Conservation (phyloP, 2,113 vertebrate genomes). For the Tachysurus vachellii region DNA sequence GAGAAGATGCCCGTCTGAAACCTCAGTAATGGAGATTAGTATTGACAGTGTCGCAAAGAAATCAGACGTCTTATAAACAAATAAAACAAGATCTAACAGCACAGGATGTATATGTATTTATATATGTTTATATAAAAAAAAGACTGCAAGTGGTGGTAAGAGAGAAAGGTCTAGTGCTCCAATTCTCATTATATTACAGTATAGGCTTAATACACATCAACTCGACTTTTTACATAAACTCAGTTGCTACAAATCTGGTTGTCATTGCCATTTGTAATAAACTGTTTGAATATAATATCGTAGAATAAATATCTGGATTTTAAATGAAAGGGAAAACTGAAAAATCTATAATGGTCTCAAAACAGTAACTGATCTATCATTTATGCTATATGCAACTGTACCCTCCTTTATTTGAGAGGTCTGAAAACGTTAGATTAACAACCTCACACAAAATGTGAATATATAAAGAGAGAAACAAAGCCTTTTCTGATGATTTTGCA, state of each 20-base stretch:
- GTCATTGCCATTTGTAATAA: not conserved
- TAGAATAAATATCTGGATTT: not conserved
- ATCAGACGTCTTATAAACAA: not conserved
- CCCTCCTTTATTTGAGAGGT: not conserved
- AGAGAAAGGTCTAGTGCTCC: not conserved
- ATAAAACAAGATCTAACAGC: not conserved
- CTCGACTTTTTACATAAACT: not conserved
- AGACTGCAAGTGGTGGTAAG: not conserved
- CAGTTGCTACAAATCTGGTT: not conserved
- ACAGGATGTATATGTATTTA: not conserved
- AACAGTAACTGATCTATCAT: not conserved
- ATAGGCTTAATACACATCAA: constrained; percentile 16
- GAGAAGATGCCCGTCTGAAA: not conserved
- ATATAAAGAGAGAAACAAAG: not conserved
- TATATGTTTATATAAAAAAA: not conserved
- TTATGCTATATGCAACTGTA: not conserved
- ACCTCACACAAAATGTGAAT: not conserved
- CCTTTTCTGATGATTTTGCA: not conserved
- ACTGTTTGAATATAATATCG: not conserved
- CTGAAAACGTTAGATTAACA: not conserved
- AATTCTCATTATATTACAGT: constrained; percentile 33
- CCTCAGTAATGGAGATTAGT: not conserved
- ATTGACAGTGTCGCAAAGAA: not conserved
- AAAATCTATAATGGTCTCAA: not conserved
- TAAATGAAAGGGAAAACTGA: not conserved